Percentiles rank a stretch among this genome's conserved stretches.
Evolutionary conservation across 2,797 vertebrate genomes (phyloP).

Genomic region (Lagorchestes hirsutus): DNA sequence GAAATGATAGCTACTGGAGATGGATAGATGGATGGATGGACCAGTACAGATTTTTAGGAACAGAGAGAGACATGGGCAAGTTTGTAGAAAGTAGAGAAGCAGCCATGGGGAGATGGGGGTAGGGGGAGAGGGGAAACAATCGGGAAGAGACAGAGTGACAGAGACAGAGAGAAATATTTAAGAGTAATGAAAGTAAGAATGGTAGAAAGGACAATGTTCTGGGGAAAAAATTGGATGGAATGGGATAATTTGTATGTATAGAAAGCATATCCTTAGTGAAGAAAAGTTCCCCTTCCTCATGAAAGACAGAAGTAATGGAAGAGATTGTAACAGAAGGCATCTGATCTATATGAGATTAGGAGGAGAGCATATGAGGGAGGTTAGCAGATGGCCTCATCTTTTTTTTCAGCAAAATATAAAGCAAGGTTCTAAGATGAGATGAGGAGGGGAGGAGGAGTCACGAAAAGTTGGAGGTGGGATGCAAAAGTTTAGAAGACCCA

Average conservation of each 20-base stretch:
- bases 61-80: too few relatives aligned
- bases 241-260: too few relatives aligned
- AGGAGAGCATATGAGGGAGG: background rate
- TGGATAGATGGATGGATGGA: too few relatives aligned
- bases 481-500: background rate
- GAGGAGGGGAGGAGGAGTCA: background rate
- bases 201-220: too few relatives aligned
- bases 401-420: background rate
- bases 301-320: background rate
- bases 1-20: too few relatives aligned
- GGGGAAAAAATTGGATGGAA: too few relatives aligned
- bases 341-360: background rate
- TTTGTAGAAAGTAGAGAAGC: background rate
- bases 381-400: background rate
- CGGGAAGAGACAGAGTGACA: too few relatives aligned
- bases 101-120: too few relatives aligned
- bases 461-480: background rate
- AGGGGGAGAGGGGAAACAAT: background rate
- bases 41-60: too few relatives aligned
- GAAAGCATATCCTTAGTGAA: too few relatives aligned
- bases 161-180: too few relatives aligned
- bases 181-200: background rate
- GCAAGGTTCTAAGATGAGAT: background rate
- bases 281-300: too few relatives aligned
- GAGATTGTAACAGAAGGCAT: background rate